Evolutionary conservation across 2,797 vertebrate genomes (phyloP).

Genomic region (Tiaroga cobitis): DNA sequence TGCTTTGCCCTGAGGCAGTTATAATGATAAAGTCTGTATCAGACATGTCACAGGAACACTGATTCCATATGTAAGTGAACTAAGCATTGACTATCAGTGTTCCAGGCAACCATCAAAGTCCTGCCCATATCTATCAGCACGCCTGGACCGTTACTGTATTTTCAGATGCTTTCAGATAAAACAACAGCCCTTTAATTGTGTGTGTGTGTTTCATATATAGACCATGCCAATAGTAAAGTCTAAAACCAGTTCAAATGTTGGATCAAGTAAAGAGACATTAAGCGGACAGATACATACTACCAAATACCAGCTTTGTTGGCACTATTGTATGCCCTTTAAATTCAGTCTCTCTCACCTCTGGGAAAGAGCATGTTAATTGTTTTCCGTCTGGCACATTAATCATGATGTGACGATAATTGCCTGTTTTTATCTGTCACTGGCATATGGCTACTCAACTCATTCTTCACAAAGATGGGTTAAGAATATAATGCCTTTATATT

Average conservation of each 20-base stretch:
- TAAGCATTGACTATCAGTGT: slow-evolving; percentile 26
- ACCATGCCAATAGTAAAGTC: background rate
- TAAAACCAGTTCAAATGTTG: slow-evolving; percentile 3
- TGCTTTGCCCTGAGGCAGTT: slow-evolving; percentile 60
- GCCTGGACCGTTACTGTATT: background rate
- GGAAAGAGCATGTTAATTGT: slow-evolving; percentile 64
- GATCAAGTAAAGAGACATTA: slow-evolving; percentile 24
- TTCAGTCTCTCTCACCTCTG: slow-evolving; percentile 55
- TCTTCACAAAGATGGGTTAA: background rate
- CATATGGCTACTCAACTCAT: background rate
- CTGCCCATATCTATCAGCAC: background rate
- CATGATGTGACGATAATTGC: background rate
- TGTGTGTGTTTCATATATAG: background rate
- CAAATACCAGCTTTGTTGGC: slow-evolving; percentile 49
- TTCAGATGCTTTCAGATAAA: background rate
- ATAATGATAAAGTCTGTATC: slow-evolving; percentile 53
- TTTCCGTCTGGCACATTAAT: slow-evolving; percentile 48
- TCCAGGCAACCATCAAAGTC: slow-evolving; percentile 47
- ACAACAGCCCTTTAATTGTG: background rate
- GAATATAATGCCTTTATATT: background rate
- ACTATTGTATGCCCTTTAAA: slow-evolving; percentile 31
- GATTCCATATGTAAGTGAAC: slow-evolving; percentile 44
- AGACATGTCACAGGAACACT: slow-evolving; percentile 35
- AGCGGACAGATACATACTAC: slow-evolving; percentile 58
- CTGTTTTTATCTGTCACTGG: background rate